These are phyloP conservation scores for Petrosia ficiformis DNA, from an alignment of 37 sponge, comb jelly and placozoan species.

Conservation along the genomic window DNA sequence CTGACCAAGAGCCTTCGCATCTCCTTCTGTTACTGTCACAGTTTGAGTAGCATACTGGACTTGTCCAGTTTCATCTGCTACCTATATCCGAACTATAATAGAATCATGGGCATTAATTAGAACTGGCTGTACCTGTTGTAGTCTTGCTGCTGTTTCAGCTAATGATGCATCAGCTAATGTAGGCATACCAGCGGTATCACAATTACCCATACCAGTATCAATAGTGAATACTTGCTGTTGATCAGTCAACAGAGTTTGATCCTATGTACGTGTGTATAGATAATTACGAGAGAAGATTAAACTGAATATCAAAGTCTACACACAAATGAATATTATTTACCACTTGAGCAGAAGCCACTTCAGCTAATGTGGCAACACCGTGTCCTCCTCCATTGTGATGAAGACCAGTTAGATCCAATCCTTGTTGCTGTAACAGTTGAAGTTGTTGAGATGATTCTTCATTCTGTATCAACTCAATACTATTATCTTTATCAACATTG, in stretches of 20 bases:
- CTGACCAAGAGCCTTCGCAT: slow-evolving; percentile 78
- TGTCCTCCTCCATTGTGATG: slow-evolving; percentile 1
- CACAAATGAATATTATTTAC: too few relatives aligned
- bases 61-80: slow-evolving; percentile 78
- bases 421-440: neutral
- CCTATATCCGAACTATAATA: slow-evolving; percentile 25
- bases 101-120: neutral
- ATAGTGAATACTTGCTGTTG: slow-evolving; percentile 72
- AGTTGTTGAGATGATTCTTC: too few relatives aligned
- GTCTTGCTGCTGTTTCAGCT: slow-evolving; percentile 72
- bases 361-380: neutral
- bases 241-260: slow-evolving; percentile 1
- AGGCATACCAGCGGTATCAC: slow-evolving; percentile 65
- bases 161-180: slow-evolving; percentile 70
- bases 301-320: too few relatives aligned
- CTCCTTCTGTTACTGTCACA: slow-evolving; percentile 68
- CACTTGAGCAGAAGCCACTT: neutral
- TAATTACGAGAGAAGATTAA: too few relatives aligned
- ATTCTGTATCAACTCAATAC: too few relatives aligned
- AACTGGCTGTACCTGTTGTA: slow-evolving; percentile 77
- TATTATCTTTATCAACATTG: too few relatives aligned
- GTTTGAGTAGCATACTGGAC: slow-evolving; percentile 84
- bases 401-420: neutral
- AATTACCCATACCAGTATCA: slow-evolving; percentile 59
- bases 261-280: too few relatives aligned